Base-by-base conservation (phyloP, 2,888 invertebrate species). In the Labia minor region DNA sequence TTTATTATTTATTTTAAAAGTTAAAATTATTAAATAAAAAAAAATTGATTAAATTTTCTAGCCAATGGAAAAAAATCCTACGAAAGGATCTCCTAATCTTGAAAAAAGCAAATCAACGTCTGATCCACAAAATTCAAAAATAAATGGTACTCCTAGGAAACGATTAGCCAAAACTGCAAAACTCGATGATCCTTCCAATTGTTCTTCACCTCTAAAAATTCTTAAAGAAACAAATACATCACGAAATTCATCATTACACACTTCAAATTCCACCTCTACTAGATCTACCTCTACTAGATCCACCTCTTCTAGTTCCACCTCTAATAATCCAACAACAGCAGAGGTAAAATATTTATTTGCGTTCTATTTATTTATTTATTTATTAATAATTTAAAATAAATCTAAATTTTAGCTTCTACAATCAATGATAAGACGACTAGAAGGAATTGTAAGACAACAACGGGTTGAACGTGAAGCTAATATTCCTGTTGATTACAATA, bases 361-460 rank as follows among this genome's bases (percentile, higher is more conserved):
- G n/a, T n/a, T 26, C 26, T 3, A 26, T 26, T 26, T 6, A 6
- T 26, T 26, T 26, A 26, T 26, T 6, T 6, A 26, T 26, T 26
- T 8, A 26, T 6, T 26, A 26, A 26, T 26, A n/a, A n/a, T n/a
- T n/a, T n/a, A n/a, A n/a, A n/a, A n/a, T n/a, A n/a, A n/a, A n/a
- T n/a, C n/a, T n/a, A n/a, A n/a, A n/a, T 66, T 68, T 33, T 64
- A 73, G 70, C 73, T 71, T 10, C 69, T 76, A 4, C 72, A 73
- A 61, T 71, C 71, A 11, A 74, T 74, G 73, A 74, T 75, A 65
- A 62, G 70, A 8, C 72, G 73, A 61, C 67, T 77, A 33, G 72
- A 73, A 65, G 67, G 70, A 6, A 70, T 72, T 63, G 73, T 76
- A 1, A 69, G 71, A 14, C 73, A 74, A 21, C 75, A 75, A 26